phyloP scores from a whole-genome alignment of 2,888 invertebrate species.

The Microplitis manilae region DNA sequence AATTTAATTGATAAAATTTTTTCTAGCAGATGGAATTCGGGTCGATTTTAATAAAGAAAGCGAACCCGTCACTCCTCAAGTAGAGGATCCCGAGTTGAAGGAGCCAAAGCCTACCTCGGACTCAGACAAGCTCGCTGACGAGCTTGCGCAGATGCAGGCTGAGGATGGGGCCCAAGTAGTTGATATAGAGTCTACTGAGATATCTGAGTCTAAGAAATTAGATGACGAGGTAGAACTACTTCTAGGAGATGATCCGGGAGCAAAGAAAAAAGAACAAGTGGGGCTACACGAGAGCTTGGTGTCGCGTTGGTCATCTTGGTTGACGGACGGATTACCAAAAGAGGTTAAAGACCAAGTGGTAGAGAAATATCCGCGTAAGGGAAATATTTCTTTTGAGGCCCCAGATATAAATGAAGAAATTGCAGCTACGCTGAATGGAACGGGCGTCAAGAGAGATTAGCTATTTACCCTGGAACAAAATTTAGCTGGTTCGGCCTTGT shows the following conservation, averaged over 20 bases:
- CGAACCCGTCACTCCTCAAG: conserved; percentile 8
- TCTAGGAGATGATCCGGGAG: conserved; percentile 43
- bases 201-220: conserved; percentile 22
- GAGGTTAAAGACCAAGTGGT: conserved; percentile 39
- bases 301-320: conserved; percentile 38
- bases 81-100: neutral
- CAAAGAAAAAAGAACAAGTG: conserved; percentile 33
- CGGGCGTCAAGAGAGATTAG: conserved; percentile 42
- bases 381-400: conserved; percentile 43
- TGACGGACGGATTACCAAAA: conserved; percentile 38
- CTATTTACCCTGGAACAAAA: conserved; percentile 43
- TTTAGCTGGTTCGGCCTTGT: conserved; percentile 42
- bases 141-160: neutral
- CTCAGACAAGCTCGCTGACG: neutral
- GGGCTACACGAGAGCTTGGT: conserved; percentile 40
- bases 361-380: conserved; percentile 45
- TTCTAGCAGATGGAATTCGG: conserved; percentile 12
- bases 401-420: conserved; percentile 44
- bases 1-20: neutral
- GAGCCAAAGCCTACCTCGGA: neutral
- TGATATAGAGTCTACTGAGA: neutral
- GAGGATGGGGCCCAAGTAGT: neutral
- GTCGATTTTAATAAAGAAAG: neutral
- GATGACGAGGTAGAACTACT: conserved; percentile 39
- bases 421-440: conserved; percentile 38